These are phyloP conservation scores for Tholera decimalis DNA, from an alignment of 2,888 invertebrate genomes.

Conservation along the genomic window DNA sequence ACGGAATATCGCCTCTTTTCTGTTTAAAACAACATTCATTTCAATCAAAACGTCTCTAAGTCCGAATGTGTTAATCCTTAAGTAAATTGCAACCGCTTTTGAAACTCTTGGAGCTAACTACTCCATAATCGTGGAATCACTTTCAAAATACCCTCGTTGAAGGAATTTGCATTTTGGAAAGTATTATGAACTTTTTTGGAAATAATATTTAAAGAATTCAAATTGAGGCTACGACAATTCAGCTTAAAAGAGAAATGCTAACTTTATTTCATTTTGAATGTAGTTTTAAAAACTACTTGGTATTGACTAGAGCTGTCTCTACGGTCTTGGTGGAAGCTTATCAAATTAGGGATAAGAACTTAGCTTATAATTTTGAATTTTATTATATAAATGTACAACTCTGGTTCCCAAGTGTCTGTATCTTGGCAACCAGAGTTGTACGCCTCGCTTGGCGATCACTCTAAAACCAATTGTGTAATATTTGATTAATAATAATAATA, in stretches of 20 bases:
- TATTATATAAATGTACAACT: no score
- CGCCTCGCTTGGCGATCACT: no score
- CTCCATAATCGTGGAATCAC: slow-evolving; percentile 34
- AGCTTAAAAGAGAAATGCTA: slow-evolving; percentile 7
- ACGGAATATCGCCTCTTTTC: slow-evolving; percentile 16
- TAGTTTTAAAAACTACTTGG: neutral
- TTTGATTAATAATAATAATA: no score
- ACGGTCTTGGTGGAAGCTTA: neutral
- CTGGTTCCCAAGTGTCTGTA: no score
- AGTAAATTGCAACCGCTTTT: slow-evolving; percentile 35
- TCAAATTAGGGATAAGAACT: neutral
- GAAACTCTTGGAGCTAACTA: slow-evolving; percentile 6
- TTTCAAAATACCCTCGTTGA: slow-evolving; percentile 23
- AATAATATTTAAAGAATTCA: slow-evolving; percentile 29
- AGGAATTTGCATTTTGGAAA: slow-evolving; percentile 47
- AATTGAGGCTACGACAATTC: slow-evolving; percentile 8
- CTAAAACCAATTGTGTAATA: no score
- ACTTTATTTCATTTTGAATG: slow-evolving; percentile 33
- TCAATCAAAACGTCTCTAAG: slow-evolving; percentile 36
- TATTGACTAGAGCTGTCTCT: neutral
- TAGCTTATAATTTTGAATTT: no score
- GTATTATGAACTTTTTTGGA: slow-evolving; percentile 32
- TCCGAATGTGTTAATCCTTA: slow-evolving; percentile 30
- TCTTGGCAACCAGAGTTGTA: no score
- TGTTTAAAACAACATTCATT: slow-evolving; percentile 21